phyloP scores from a whole-genome alignment of 2,888 invertebrate genomes.

The Monoplex corrugatus region DNA sequence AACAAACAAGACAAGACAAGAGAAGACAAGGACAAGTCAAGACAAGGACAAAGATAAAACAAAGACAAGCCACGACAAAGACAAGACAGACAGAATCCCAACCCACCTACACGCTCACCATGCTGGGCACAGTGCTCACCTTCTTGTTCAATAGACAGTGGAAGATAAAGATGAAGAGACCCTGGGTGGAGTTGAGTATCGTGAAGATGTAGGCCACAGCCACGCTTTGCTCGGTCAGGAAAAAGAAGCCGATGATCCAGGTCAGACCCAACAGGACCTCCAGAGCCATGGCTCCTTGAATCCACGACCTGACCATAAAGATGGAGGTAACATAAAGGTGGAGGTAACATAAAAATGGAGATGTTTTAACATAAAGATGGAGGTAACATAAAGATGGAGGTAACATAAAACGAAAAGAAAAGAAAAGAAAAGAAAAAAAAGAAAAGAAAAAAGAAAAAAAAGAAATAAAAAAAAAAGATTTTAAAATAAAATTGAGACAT shows the following conservation, averaged over 20 bases:
- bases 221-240: slow-evolving; percentile 68
- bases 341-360: too few species aligned
- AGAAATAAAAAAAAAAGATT: neutral
- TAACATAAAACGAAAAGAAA: neutral
- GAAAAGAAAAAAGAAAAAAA: slow-evolving; percentile 12
- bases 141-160: slow-evolving; percentile 76
- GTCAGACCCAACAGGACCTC: slow-evolving; percentile 64
- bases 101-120: too few species aligned
- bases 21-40: too few species aligned
- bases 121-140: too few species aligned
- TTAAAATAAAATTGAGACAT: too few species aligned
- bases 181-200: slow-evolving; percentile 74
- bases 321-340: too few species aligned
- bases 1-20: too few species aligned
- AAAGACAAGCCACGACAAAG: too few species aligned
- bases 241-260: slow-evolving; percentile 75
- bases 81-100: too few species aligned
- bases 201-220: slow-evolving; percentile 75
- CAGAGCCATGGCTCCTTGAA: slow-evolving; percentile 59
- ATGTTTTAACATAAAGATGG: too few species aligned
- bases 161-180: slow-evolving; percentile 75
- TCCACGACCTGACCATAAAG: slow-evolving; percentile 56
- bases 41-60: too few species aligned
- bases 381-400: too few species aligned
- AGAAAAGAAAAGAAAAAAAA: slow-evolving; percentile 23